A percentile compares a stretch with the other conserved stretches of the same genome.
Conservation (phyloP, 2,797 vertebrate species). For the Micrastur ruficollis region DNA sequence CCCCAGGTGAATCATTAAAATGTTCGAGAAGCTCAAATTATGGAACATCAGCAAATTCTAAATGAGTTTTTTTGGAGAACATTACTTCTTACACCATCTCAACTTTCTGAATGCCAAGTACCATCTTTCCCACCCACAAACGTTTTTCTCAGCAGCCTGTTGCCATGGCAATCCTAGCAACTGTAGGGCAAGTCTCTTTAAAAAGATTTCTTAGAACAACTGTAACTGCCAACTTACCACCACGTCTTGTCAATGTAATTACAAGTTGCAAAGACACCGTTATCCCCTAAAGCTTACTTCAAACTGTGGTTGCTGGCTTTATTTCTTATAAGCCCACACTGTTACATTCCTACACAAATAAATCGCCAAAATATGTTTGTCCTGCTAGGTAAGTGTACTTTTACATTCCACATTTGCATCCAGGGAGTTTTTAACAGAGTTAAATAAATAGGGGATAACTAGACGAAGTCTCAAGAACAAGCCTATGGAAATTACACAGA, state of each 20-base stretch:
- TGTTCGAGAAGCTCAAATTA: background rate
- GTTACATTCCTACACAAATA: background rate
- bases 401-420: background rate
- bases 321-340: background rate
- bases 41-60: background rate
- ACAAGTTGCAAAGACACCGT: background rate
- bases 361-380: background rate
- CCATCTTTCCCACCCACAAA: constrained; percentile 20
- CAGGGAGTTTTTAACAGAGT: background rate
- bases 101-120: constrained; percentile 3
- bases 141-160: constrained; percentile 11
- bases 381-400: background rate
- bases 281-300: background rate
- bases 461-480: background rate
- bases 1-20: background rate
- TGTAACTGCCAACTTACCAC: constrained; percentile 22
- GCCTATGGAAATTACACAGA: background rate
- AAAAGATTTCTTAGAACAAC: constrained; percentile 38
- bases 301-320: background rate
- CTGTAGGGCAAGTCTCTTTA: background rate
- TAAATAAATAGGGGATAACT: background rate
- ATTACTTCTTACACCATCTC: background rate
- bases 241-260: constrained; percentile 33
- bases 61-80: background rate
- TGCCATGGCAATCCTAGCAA: constrained; percentile 26